phyloP scores from a whole-genome alignment of 2,888 invertebrate species.

The Alsophila aescularia region DNA sequence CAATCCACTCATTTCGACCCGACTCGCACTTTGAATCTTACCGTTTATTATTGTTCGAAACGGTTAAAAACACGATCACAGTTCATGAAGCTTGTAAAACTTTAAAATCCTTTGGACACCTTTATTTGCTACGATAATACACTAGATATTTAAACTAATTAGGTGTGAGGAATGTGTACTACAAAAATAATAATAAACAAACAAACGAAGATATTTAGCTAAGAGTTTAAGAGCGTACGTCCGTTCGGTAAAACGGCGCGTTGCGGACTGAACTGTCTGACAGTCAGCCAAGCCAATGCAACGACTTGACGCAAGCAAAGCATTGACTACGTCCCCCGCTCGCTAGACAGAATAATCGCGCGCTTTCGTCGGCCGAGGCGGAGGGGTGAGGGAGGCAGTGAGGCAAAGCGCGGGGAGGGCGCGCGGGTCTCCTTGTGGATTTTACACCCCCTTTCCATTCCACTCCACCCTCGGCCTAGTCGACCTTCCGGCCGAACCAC shows the following conservation, averaged over 20 bases:
- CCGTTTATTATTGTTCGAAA: slow-evolving; percentile 66
- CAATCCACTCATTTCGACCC: slow-evolving; percentile 84
- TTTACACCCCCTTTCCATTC: slow-evolving; percentile 23
- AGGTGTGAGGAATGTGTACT: slow-evolving; percentile 58
- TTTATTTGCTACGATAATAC: slow-evolving; percentile 41
- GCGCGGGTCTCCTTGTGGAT: slow-evolving; percentile 15
- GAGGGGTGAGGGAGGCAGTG: slow-evolving; percentile 37
- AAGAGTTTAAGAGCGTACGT: slow-evolving; percentile 54
- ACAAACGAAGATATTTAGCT: slow-evolving; percentile 46
- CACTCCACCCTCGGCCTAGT: too few relatives aligned
- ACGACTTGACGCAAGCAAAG: slow-evolving; percentile 57
- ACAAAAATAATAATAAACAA: slow-evolving; percentile 57
- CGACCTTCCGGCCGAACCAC: slow-evolving; percentile 44
- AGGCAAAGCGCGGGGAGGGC: slow-evolving; percentile 9
- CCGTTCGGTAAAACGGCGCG: slow-evolving; percentile 66
- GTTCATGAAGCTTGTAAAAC: slow-evolving; percentile 62
- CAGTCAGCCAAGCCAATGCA: slow-evolving; percentile 37
- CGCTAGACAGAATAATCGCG: slow-evolving; percentile 78
- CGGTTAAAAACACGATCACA: slow-evolving; percentile 71
- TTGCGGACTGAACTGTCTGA: slow-evolving; percentile 62
- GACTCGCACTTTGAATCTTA: slow-evolving; percentile 63
- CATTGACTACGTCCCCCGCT: slow-evolving; percentile 66
- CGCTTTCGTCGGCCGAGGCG: slow-evolving; percentile 49
- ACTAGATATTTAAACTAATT: slow-evolving; percentile 35
- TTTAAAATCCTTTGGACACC: slow-evolving; percentile 36